A percentile compares a stretch with the other conserved stretches of the same genome.
phyloP scores from a whole-genome alignment of 2,888 invertebrate species.

The Drosophila suboccidentalis region DNA sequence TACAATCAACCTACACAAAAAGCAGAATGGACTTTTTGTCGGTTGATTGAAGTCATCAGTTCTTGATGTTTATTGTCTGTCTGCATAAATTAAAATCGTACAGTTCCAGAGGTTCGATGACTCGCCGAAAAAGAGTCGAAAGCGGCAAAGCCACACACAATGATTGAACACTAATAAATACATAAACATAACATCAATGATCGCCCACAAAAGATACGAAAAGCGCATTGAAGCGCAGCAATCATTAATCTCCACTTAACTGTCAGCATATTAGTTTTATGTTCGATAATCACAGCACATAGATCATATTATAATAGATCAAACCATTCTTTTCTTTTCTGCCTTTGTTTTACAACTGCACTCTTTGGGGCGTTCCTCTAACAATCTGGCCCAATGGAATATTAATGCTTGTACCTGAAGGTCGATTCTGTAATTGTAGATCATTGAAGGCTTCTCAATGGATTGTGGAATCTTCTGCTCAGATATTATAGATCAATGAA shows the following conservation, averaged over 20 bases:
- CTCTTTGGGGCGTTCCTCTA: slow-evolving; percentile 40
- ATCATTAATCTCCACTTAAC: slow-evolving; percentile 57
- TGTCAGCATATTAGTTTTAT: slow-evolving; percentile 67
- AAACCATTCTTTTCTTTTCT: slow-evolving; percentile 17
- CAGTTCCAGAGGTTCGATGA: slow-evolving; percentile 46
- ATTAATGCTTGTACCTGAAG: slow-evolving; percentile 42
- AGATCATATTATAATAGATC: slow-evolving; percentile 41
- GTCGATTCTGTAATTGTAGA: slow-evolving; percentile 42
- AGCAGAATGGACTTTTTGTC: slow-evolving; percentile 35
- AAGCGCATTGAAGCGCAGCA: slow-evolving; percentile 36
- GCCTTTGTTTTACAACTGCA: slow-evolving; percentile 29
- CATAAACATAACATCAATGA: slow-evolving; percentile 35
- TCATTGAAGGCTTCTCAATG: slow-evolving; percentile 13
- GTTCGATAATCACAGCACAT: slow-evolving; percentile 45
- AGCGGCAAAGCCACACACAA: slow-evolving; percentile 20
- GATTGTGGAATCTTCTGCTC: slow-evolving; percentile 5
- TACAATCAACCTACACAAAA: slow-evolving; percentile 39
- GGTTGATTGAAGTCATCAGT: slow-evolving; percentile 63
- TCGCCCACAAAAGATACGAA: slow-evolving; percentile 37
- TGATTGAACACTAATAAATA: slow-evolving; percentile 41
- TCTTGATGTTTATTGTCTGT: slow-evolving; percentile 58
- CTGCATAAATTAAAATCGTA: slow-evolving; percentile 57
- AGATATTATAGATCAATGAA: slow-evolving; percentile 1
- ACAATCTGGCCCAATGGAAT: slow-evolving; percentile 19
- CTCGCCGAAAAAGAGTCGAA: slow-evolving; percentile 31